These are phyloP conservation scores for Tauraco erythrolophus DNA, from an alignment of 2,113 vertebrate species.

Conservation along the genomic window DNA sequence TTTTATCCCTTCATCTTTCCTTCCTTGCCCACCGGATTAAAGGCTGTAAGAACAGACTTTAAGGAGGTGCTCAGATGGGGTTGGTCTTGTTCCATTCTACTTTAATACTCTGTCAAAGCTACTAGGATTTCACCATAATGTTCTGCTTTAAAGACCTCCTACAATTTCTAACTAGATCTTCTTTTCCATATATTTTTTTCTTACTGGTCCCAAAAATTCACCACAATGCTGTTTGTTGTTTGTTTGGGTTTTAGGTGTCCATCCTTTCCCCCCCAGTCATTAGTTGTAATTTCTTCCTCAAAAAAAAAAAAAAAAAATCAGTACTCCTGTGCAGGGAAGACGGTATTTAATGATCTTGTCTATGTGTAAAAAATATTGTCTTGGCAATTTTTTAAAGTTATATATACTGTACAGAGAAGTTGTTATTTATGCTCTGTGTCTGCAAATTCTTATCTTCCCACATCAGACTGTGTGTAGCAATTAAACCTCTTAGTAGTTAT, in stretches of 20 bases:
- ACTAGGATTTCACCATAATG: background rate
- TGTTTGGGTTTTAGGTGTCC: background rate
- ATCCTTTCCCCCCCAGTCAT: background rate
- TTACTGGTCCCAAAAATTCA: background rate
- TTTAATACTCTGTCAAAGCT: background rate
- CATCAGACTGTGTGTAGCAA: background rate
- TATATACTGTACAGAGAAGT: background rate
- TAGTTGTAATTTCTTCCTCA: background rate
- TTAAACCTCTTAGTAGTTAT: background rate
- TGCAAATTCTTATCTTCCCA: background rate
- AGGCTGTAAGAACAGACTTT: background rate
- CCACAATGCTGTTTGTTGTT: rapidly evolving
- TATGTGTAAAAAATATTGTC: background rate
- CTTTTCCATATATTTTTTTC: background rate
- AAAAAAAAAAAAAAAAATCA: background rate
- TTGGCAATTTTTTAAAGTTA: background rate
- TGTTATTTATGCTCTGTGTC: background rate
- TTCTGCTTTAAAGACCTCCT: background rate
- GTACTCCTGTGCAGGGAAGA: background rate
- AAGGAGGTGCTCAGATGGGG: background rate
- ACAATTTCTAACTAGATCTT: background rate
- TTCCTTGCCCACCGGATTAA: background rate
- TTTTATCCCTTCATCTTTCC: slow-evolving; percentile 14
- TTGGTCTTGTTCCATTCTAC: background rate
- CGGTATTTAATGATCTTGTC: background rate